Evolutionary conservation across 2,888 invertebrate species (phyloP).

Genomic region (Tenthredo scrophulariae): DNA sequence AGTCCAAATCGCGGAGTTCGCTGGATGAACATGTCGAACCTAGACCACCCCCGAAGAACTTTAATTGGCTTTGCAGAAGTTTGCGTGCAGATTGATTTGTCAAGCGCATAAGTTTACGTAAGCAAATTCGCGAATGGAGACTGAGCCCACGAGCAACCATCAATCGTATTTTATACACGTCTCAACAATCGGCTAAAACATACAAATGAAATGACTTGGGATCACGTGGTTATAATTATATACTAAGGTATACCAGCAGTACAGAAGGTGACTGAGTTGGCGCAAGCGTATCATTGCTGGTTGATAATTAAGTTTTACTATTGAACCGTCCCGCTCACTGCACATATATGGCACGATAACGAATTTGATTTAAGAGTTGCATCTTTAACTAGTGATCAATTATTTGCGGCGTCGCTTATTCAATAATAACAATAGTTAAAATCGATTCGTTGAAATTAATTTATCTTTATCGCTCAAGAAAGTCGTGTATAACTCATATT

Average conservation of each 20-base stretch:
- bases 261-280: background rate
- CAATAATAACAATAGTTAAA: background rate
- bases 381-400: slow-evolving; percentile 18
- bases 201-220: slow-evolving; percentile 10
- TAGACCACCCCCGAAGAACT: background rate
- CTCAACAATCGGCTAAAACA: background rate
- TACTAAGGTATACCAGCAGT: slow-evolving; percentile 27
- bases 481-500: background rate
- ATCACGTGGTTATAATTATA: slow-evolving; percentile 39
- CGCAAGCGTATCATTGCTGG: slow-evolving; percentile 38
- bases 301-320: slow-evolving; percentile 52
- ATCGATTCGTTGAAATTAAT: background rate
- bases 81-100: slow-evolving; percentile 1
- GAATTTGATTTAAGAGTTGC: slow-evolving; percentile 22
- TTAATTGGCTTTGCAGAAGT: background rate
- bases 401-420: background rate
- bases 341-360: slow-evolving; percentile 10
- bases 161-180: slow-evolving; percentile 48
- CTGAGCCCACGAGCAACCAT: slow-evolving; percentile 27
- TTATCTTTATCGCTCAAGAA: background rate
- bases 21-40: slow-evolving; percentile 28
- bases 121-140: slow-evolving; percentile 35
- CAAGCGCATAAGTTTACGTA: slow-evolving; percentile 21
- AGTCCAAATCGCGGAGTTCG: background rate
- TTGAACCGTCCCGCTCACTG: background rate